Evolutionary conservation across 1,140 invertebrate species (phyloP), one percentile per base, ranked within the genome.

Genomic region (Euglossa dilemma): DNA sequence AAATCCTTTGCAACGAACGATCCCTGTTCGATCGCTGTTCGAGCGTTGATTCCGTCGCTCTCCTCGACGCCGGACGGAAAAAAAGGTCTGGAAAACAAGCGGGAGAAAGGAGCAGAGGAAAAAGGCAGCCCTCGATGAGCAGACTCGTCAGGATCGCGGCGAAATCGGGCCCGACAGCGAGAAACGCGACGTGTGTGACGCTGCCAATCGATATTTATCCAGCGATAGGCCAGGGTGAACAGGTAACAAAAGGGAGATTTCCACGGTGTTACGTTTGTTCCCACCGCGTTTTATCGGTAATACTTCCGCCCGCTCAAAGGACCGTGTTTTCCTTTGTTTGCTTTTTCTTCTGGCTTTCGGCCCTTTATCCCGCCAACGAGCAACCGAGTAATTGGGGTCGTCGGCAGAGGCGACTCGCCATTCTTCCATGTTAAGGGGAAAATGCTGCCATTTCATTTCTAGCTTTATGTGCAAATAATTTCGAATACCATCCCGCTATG

Each of bases 81-180:
- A 79, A 86, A 80, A 86, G 61, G 69, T 54, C 78, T 47, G 57
- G 69, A 76, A n/a, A n/a, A 76, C 74, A 74, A 78, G 52, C 79
- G 73, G 47, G 20, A 20, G 20, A 14, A 16, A 16, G 14, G 14
- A 25, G 3, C 6, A 11, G 16, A 36, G 7, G 20, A 18, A 73
- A 59, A 73, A 73, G 23, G 36, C 23, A 59, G 56, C 8, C 25
- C 20, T 36, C 54, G 71, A 74, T 16, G 50, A 36, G 43, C 20
- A 23, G n/a, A 67, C 59, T 71, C 52, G 59, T 63, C 61, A 67
- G n/a, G 80, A 82, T 79, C 77, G 77, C 52, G 23, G 61, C 28
- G 75, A 79, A 79, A 79, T 71, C 77, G 67, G n/a, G 76, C 52
- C 45, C 28, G 43, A 45, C 52, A 36, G 43, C 54, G 54, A 59